A percentile compares a stretch with the other conserved stretches of the same genome.
Conservation (phyloP, 2,113 vertebrate species). For the Leptobrachium ailaonicum region DNA sequence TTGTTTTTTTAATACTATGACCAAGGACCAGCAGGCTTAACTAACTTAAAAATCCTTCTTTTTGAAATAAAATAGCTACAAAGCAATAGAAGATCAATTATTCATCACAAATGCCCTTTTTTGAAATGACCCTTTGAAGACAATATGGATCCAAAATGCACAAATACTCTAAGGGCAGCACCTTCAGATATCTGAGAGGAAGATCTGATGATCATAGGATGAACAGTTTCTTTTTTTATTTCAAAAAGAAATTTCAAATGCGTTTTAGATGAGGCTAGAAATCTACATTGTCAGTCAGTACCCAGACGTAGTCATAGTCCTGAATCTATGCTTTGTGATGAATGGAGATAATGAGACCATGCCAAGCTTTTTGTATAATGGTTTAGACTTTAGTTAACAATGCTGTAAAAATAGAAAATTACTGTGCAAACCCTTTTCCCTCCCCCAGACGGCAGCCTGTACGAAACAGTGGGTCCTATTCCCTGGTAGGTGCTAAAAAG, state of each 20-base stretch:
- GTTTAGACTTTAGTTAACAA: no score
- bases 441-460: no score
- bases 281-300: slow-evolving; percentile 10
- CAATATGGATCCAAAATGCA: slow-evolving; percentile 11
- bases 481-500: no score
- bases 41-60: slow-evolving; percentile 1
- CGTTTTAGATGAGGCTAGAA: slow-evolving; percentile 9
- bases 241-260: slow-evolving; percentile 16
- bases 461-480: no score
- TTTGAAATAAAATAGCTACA: not conserved
- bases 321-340: slow-evolving; percentile 39
- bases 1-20: not conserved
- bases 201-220: slow-evolving; percentile 23
- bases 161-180: not conserved
- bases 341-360: slow-evolving; percentile 15
- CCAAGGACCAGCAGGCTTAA: not conserved
- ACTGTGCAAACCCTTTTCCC: no score
- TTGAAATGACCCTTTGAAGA: slow-evolving; percentile 17
- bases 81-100: slow-evolving; percentile 9
- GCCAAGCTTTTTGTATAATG: not conserved
- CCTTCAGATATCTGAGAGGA: not conserved
- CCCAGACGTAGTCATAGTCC: not conserved
- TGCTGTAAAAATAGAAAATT: no score
- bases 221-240: slow-evolving; percentile 4
- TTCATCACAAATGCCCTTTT: slow-evolving; percentile 16